phyloP scores from a whole-genome alignment of 2,113 vertebrate genomes.

The Ornithorhynchus anatinus region DNA sequence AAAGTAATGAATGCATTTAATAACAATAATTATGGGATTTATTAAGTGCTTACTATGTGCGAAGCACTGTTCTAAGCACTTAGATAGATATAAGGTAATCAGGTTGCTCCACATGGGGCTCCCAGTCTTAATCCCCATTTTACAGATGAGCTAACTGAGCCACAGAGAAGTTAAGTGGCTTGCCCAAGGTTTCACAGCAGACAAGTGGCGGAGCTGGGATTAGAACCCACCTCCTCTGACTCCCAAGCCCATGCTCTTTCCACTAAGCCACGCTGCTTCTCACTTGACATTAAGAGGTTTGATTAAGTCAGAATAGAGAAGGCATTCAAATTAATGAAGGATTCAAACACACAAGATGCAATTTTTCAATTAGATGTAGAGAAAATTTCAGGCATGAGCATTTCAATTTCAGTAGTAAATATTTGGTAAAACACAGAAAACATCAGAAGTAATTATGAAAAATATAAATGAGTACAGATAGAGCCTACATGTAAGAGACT shows the following conservation, averaged over 20 bases:
- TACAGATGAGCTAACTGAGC: too few species aligned
- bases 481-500: slow-evolving; percentile 20
- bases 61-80: too few species aligned
- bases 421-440: slow-evolving; percentile 9
- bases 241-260: too few species aligned
- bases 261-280: too few species aligned
- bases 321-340: not conserved
- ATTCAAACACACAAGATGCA: not conserved
- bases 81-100: too few species aligned
- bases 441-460: slow-evolving; percentile 36
- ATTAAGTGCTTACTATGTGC: slow-evolving; percentile 1
- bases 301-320: slow-evolving; percentile 31
- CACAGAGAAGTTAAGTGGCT: too few species aligned
- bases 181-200: too few species aligned
- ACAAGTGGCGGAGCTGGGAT: too few species aligned
- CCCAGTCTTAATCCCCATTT: too few species aligned
- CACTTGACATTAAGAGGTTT: slow-evolving; percentile 10
- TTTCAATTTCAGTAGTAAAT: slow-evolving; percentile 25
- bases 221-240: too few species aligned
- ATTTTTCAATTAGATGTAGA: slow-evolving; percentile 20
- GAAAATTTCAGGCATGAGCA: not conserved
- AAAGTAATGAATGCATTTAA: not conserved
- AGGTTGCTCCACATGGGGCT: too few species aligned
- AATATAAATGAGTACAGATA: slow-evolving; percentile 39
- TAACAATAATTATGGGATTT: not conserved